A percentile compares a stretch with the other conserved stretches of the same genome.
Evolutionary conservation across 2,113 vertebrate species (phyloP).

Genomic region (Catharus minimus): DNA sequence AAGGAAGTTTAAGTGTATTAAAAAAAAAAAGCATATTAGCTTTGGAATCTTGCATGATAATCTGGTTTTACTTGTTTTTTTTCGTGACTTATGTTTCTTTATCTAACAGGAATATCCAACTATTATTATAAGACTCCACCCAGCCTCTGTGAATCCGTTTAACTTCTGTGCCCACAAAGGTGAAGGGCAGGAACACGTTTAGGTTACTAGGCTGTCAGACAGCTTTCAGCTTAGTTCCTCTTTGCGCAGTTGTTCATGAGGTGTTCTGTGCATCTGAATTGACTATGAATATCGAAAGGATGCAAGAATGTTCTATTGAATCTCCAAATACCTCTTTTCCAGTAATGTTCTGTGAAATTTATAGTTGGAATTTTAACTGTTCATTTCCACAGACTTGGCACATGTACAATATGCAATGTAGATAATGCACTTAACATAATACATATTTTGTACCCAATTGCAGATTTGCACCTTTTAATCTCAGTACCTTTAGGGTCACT

Average conservation of each 20-base stretch:
- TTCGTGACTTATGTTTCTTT: background rate
- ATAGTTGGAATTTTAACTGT: background rate
- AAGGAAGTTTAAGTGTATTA: background rate
- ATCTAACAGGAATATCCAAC: background rate
- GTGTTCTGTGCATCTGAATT: background rate
- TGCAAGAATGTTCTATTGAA: background rate
- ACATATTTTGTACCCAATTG: slow-evolving; percentile 37
- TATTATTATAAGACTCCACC: background rate
- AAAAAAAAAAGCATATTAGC: background rate
- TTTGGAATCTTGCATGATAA: background rate
- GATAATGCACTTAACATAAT: slow-evolving; percentile 15
- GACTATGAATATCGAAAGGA: background rate
- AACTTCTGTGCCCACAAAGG: background rate
- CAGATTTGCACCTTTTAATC: slow-evolving; percentile 52
- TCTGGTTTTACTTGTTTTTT: background rate
- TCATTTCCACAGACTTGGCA: background rate
- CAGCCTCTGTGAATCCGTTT: background rate
- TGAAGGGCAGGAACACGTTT: background rate
- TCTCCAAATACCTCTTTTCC: background rate
- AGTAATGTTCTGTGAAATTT: background rate
- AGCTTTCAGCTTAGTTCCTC: background rate
- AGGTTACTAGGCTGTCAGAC: background rate
- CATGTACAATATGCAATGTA: slow-evolving; percentile 22
- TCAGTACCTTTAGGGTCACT: slow-evolving; percentile 17
- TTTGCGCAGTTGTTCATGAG: background rate